Base-by-base conservation (phyloP, 2,113 vertebrate species). In the Ursus arctos region DNA sequence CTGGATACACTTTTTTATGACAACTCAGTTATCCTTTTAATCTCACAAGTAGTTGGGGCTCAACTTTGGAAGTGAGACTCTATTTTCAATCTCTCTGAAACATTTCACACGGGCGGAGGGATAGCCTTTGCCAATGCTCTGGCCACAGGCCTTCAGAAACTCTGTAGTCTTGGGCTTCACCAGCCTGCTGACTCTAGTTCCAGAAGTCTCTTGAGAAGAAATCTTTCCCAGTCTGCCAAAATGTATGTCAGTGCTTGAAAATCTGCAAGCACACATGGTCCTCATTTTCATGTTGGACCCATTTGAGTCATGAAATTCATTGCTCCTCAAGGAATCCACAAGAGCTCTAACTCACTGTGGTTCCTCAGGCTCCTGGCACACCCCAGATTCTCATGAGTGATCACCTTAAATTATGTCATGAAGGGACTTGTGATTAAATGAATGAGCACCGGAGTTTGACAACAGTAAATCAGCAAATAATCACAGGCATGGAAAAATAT, bases 401-500 rank as follows among this genome's bases (percentile, higher is more conserved):
- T 95, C 95, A 82, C 81, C 96, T 96, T 97, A 98, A 97, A 95
- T 94, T 97, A 97, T 96, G 87, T 88, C 33, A 24, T 82, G 97
- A 96, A 96, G 94, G 90, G 53, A 53, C 53, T 95, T 55, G 87
- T 96, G 97, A 98, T 97, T 96, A 97, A 98, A 96, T 94, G 97
- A 98, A 94, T 96, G 92, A 97, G 88, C 95, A 97, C 94, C 0
- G 0, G 81, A 97, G 92, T 98, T 96, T 96, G 97, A 98, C 97
- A 95, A 96, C 88, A 96, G 95, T 98, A 97, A 98, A 98, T 98
- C 97, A 97, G 85, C 94, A 98, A 98, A 96, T 98, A 98, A 98
- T 98, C 94, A 94, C 81, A 97, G 88, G 81, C 96, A 92, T 88
- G 87, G 93, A 95, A 94, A 96, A 97, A 98, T 98, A 98, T 97